These are phyloP conservation scores for Bradypodion pumilum DNA, from an alignment of 2,797 vertebrate species.

Conservation along the genomic window DNA sequence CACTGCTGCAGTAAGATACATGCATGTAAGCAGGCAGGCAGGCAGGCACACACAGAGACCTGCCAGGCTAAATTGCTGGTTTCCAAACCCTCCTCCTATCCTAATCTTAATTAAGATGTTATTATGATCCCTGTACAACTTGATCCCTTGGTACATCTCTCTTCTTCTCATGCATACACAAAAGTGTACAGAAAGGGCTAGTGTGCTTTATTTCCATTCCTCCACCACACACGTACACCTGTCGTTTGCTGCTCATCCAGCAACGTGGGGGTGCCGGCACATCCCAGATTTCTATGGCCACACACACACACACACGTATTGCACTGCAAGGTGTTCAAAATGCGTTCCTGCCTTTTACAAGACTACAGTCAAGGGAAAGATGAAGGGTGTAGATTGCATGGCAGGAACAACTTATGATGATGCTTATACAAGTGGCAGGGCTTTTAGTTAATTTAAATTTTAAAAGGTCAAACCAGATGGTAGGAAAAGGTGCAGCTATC, in stretches of 20 bases:
- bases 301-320: too few relatives aligned
- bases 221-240: too few relatives aligned
- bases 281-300: not conserved
- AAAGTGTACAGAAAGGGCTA: not conserved
- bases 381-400: not conserved
- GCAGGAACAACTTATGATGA: not conserved
- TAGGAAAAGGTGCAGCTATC: too few relatives aligned
- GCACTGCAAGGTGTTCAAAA: not conserved
- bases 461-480: not conserved
- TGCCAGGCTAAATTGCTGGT: not conserved
- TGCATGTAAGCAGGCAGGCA: not conserved
- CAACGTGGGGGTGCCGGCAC: too few relatives aligned
- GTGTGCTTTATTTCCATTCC: not conserved
- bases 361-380: not conserved
- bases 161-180: not conserved
- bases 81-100: not conserved
- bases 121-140: slow-evolving; percentile 10
- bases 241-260: too few relatives aligned
- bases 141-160: not conserved
- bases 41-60: not conserved
- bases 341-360: not conserved
- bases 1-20: slow-evolving; percentile 17
- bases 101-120: slow-evolving; percentile 4
- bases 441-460: not conserved
- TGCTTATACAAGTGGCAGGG: too few relatives aligned